phyloP scores from a whole-genome alignment of 2,113 vertebrate species.

The Cairina moschata region DNA sequence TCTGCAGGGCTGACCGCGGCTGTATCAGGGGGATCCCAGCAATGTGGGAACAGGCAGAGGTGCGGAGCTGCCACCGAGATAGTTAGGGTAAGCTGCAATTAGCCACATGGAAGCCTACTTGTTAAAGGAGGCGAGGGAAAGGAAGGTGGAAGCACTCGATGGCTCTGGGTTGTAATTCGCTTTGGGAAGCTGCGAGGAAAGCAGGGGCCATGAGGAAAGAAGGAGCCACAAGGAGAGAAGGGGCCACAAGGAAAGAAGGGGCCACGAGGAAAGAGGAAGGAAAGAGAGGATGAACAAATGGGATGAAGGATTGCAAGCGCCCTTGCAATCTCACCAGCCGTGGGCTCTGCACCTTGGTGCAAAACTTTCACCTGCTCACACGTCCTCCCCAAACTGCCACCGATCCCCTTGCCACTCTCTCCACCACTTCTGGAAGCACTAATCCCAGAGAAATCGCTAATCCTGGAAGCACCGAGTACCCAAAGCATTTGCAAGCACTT shows the following conservation, averaged over 20 bases:
- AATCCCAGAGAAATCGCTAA: not conserved
- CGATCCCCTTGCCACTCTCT: not conserved
- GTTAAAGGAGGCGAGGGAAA: not conserved
- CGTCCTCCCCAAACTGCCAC: not conserved
- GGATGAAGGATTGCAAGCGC: not conserved
- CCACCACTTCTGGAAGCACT: not conserved
- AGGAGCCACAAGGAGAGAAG: too few species aligned
- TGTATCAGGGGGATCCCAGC: not conserved
- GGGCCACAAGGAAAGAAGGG: too few species aligned
- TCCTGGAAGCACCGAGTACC: not conserved
- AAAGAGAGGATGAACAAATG: fast-evolving
- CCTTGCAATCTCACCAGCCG: not conserved
- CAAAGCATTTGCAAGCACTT: not conserved
- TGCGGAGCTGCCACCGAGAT: not conserved
- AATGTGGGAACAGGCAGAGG: not conserved
- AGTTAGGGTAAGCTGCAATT: not conserved
- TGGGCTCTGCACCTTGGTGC: not conserved
- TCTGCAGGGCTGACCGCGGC: not conserved
- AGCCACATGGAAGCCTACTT: not conserved
- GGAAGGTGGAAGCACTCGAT: not conserved
- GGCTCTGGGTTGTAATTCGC: not conserved
- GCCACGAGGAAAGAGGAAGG: not conserved
- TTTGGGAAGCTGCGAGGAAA: not conserved
- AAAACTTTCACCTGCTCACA: not conserved
- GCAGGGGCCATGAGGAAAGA: not conserved